Evolutionary conservation across 2,113 vertebrate genomes (phyloP).

Genomic region (Sinocyclocheilus anshuiensis): DNA sequence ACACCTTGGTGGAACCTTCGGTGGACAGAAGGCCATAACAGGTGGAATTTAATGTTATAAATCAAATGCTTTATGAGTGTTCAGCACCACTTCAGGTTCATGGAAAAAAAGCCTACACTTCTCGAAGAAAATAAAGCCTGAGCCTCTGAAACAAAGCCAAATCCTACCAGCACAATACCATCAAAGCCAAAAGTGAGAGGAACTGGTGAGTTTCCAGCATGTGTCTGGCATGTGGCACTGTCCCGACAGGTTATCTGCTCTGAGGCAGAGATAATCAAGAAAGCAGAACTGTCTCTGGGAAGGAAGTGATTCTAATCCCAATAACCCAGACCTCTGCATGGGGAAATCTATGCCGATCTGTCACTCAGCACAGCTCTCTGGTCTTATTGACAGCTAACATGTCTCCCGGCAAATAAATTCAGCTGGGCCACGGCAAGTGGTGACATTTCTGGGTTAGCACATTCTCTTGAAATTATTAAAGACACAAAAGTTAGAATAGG

Average conservation of each 20-base stretch:
- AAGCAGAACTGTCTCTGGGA: constrained; percentile 40
- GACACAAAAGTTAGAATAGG: constrained; percentile 32
- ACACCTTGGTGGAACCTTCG: not conserved
- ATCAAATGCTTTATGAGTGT: constrained; percentile 14
- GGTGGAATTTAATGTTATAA: not conserved
- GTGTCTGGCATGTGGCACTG: constrained; percentile 24
- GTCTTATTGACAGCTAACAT: constrained; percentile 45
- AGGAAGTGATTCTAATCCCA: constrained; percentile 54
- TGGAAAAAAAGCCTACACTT: constrained; percentile 19
- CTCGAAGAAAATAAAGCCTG: not conserved
- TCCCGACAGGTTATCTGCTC: constrained; percentile 48
- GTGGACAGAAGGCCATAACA: not conserved
- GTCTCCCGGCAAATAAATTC: constrained; percentile 43
- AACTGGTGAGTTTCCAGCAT: constrained; percentile 43
- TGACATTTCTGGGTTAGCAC: constrained; percentile 58
- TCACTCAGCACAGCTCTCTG: constrained; percentile 43
- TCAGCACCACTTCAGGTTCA: not conserved
- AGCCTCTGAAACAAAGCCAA: constrained; percentile 42
- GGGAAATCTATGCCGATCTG: constrained; percentile 53
- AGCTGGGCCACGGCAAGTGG: constrained; percentile 21
- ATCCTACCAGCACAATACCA: constrained; percentile 38
- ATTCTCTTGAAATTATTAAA: constrained; percentile 34
- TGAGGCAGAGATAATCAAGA: constrained; percentile 53
- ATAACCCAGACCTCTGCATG: constrained; percentile 37
- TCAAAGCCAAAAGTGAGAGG: constrained; percentile 19